phyloP scores from a whole-genome alignment of 2,113 vertebrate genomes.

The Bos javanicus region DNA sequence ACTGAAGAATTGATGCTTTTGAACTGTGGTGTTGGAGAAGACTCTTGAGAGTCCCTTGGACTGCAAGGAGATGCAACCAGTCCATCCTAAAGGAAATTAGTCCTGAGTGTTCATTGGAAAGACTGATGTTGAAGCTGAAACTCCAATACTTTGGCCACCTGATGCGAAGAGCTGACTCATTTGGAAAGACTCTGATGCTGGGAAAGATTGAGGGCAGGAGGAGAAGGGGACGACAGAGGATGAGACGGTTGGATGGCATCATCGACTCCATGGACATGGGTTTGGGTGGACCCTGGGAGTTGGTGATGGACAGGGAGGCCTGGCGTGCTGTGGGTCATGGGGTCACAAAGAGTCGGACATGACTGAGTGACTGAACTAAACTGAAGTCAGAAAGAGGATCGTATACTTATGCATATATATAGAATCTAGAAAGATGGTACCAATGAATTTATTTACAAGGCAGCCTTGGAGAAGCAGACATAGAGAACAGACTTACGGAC shows the following conservation, averaged over 20 bases:
- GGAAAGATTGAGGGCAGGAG: neutral
- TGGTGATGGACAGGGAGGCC: neutral
- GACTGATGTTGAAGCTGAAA: rapidly evolving
- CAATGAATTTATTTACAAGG: neutral
- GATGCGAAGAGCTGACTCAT: neutral
- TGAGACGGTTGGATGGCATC: neutral
- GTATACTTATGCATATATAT: neutral
- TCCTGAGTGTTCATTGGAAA: neutral
- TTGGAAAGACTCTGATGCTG: neutral
- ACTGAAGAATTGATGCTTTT: neutral
- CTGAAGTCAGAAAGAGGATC: neutral
- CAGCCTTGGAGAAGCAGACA: neutral
- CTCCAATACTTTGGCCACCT: neutral
- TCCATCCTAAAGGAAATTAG: neutral
- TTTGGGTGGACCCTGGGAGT: neutral
- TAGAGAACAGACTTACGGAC: neutral
- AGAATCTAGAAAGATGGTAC: neutral
- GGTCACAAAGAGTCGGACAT: no score
- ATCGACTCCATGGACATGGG: neutral
- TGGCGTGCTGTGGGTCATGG: neutral
- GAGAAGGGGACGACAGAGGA: neutral
- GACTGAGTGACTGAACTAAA: neutral
- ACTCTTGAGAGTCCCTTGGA: neutral
- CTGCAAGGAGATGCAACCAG: neutral
- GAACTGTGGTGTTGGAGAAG: neutral